Evolutionary conservation across 2,888 invertebrate species (phyloP), one percentile per base, ranked within the genome.

Genomic region (Pristionchus mayeri): DNA sequence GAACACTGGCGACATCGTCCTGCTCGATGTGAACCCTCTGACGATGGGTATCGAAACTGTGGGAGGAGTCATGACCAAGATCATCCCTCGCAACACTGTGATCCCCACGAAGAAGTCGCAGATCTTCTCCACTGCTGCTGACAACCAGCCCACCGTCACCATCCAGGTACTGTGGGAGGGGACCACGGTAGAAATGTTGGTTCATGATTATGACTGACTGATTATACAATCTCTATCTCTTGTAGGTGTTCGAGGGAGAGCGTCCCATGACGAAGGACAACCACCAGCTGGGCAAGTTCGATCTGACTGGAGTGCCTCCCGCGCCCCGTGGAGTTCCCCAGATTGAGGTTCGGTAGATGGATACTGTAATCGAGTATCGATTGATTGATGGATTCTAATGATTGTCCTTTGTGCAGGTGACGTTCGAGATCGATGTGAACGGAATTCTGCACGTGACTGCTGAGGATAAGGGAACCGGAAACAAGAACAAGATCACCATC

Each of bases 241-340:
- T 91, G 67, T 88, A 93, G 93, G 97, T 98, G 0, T 98, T 97
- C 93, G 98, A 99, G 94, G 98, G 99, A 91, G 99, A 99, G 94
- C 96, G 99, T 92, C 98, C 98, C 40, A 98, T 99, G 98, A 98
- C 98, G 89, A 98, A 98, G 94, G 98, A 99, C 94, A 99, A 99
- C 94, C 98, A 99, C 94, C 95, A 97, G 89, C 95, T 99, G 86
- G 99, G 99, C 88, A 98, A 98, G 94, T 99, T 99, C 94, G 98
- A 99, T 93, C 89, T 91, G 85, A 94, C 94, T 37, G 94, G 94
- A 84, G 94, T 94, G 85, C 94, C 94, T 50, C 94, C 94, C 80
- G 94, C 94, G 37, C 94, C 94, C 40, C 91, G 94, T 80, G 94
- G 94, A 84, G 94, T 94, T 0, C 94, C 92, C 79, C 92, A 92